A percentile compares a stretch with the other conserved stretches of the same genome.
Conservation (phyloP, 1,140 invertebrate species). For the Limonius californicus region DNA sequence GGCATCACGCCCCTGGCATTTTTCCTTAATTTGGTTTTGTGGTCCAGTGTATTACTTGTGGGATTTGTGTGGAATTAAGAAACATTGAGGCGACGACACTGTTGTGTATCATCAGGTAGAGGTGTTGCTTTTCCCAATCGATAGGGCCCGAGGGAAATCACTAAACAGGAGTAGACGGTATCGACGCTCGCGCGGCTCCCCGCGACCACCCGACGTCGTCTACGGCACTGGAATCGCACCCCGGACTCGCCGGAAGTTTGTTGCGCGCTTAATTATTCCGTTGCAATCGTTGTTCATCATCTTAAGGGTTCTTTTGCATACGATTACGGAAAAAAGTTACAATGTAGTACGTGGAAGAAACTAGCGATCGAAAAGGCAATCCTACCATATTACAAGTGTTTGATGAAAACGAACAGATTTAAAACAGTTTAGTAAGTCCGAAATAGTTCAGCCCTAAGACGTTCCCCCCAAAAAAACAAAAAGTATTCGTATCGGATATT, state of each 20-base stretch:
- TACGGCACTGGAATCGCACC: conserved; percentile 4
- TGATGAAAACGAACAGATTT: too few relatives aligned
- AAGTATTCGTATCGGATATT: too few relatives aligned
- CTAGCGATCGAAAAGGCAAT: too few relatives aligned
- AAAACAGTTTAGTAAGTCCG: too few relatives aligned
- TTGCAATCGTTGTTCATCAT: background rate
- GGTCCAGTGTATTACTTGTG: conserved; percentile 1
- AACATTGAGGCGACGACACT: background rate
- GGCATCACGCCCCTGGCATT: background rate
- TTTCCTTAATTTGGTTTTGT: conserved; percentile 7
- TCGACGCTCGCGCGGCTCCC: background rate
- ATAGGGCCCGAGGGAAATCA: conserved; percentile 7
- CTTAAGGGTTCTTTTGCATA: background rate
- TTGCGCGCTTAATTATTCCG: conserved; percentile 2
- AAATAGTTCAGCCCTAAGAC: too few relatives aligned
- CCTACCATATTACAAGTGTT: too few relatives aligned
- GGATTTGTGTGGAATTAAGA: conserved; percentile 4
- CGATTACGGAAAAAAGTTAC: background rate
- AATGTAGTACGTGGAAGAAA: too few relatives aligned
- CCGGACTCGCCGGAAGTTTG: conserved; percentile 6
- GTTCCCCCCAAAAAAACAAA: too few relatives aligned
- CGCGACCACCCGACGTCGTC: background rate
- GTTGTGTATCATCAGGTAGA: conserved; percentile 14
- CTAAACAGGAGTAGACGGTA: conserved; percentile 10
- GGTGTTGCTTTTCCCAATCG: conserved; percentile 13